Conservation (phyloP, 2,113 vertebrate genomes). For the Plecotus auritus region DNA sequence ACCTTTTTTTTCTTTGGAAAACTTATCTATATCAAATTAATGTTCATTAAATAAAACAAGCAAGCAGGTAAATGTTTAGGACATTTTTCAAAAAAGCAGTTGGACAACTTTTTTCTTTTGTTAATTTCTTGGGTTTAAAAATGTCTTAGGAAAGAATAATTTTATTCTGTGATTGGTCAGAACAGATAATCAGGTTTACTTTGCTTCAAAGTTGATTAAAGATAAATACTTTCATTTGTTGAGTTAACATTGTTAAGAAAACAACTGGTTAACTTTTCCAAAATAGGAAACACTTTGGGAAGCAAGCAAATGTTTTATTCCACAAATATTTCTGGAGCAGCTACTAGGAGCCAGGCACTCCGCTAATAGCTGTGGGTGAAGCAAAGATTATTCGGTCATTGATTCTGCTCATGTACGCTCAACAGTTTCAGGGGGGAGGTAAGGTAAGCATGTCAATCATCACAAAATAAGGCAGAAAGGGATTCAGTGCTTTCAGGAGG, state of each 20-base stretch:
- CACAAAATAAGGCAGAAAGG: neutral
- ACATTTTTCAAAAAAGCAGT: neutral
- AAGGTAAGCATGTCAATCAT: neutral
- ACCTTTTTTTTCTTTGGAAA: conserved; percentile 55
- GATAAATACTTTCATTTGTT: neutral
- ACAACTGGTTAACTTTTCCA: neutral
- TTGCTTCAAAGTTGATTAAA: neutral
- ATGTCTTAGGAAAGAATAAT: neutral
- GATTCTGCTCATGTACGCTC: neutral
- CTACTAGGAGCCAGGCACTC: neutral
- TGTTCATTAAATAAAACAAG: neutral
- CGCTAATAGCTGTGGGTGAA: neutral
- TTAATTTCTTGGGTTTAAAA: neutral
- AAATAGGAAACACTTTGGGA: neutral
- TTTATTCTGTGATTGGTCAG: neutral
- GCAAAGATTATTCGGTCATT: rapidly evolving
- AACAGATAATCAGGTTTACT: neutral
- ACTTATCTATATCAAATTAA: neutral
- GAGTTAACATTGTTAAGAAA: neutral
- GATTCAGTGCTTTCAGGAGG: neutral
- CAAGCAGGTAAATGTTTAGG: neutral
- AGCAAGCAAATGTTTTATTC: neutral
- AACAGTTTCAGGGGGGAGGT: neutral
- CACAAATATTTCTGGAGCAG: neutral
- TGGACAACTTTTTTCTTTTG: neutral